Conservation (phyloP, 2,797 vertebrate species). For the Melanogrammus aeglefinus region DNA sequence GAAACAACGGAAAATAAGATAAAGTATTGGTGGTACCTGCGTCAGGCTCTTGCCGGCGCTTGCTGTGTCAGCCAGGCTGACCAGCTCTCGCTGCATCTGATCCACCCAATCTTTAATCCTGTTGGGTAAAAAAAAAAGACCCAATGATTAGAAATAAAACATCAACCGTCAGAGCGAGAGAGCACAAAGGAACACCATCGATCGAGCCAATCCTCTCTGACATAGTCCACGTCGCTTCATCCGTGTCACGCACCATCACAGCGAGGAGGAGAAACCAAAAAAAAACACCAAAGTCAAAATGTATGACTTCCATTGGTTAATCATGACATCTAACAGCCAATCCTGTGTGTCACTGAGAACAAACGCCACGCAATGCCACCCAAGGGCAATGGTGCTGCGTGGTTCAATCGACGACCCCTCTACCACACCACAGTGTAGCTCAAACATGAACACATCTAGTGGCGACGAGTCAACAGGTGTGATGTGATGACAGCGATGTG, state of each 20-base stretch:
- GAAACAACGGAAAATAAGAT: not conserved
- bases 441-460: slow-evolving; percentile 52
- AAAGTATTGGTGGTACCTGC: slow-evolving; percentile 62
- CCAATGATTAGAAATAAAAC: not conserved
- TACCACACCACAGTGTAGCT: slow-evolving; percentile 41
- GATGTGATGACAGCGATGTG: slow-evolving; percentile 38
- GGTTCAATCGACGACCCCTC: slow-evolving; percentile 27
- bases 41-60: slow-evolving; percentile 84
- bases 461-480: slow-evolving; percentile 37
- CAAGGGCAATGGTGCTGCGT: slow-evolving; percentile 41
- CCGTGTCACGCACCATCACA: slow-evolving; percentile 7
- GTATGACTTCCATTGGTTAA: slow-evolving; percentile 28
- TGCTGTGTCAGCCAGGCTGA: slow-evolving; percentile 85
- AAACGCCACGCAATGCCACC: slow-evolving; percentile 32
- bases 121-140: slow-evolving; percentile 43
- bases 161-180: not conserved
- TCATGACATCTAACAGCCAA: slow-evolving; percentile 22
- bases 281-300: slow-evolving; percentile 23
- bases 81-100: slow-evolving; percentile 94
- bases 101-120: slow-evolving; percentile 97
- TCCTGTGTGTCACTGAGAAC: slow-evolving; percentile 35
- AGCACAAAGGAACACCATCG: slow-evolving; percentile 37
- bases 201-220: slow-evolving; percentile 45
- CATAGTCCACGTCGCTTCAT: slow-evolving; percentile 16
- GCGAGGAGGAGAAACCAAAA: not conserved